phyloP scores from a whole-genome alignment of 1,140 invertebrate species.

The Arion vulgaris region DNA sequence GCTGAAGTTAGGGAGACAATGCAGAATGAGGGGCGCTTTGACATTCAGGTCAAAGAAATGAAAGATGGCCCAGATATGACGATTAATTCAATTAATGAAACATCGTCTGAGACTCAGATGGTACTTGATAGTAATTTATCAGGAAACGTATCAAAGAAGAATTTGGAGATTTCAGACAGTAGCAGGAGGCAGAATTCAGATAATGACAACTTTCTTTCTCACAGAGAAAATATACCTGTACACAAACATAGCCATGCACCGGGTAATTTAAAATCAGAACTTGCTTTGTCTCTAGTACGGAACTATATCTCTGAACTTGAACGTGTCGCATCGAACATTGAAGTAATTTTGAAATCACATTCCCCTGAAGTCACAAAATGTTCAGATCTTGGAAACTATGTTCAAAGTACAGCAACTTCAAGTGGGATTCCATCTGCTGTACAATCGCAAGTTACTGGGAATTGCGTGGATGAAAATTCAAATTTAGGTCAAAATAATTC shows the following conservation, averaged over 20 bases:
- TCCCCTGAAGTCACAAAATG: not conserved
- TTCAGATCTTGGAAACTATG: too few species aligned
- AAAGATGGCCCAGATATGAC: not conserved
- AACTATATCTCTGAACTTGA: conserved; percentile 14
- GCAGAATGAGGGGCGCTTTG: too few species aligned
- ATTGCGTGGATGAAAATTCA: too few species aligned
- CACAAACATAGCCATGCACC: not conserved
- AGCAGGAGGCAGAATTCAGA: too few species aligned
- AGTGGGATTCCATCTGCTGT: too few species aligned
- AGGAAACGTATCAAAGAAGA: not conserved
- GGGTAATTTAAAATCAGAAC: not conserved
- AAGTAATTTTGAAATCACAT: not conserved
- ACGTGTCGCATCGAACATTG: not conserved
- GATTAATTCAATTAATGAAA: not conserved
- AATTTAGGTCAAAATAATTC: too few species aligned
- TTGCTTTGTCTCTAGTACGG: not conserved
- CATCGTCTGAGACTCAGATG: not conserved
- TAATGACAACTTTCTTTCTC: too few species aligned
- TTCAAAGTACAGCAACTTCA: too few species aligned
- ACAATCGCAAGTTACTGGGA: too few species aligned
- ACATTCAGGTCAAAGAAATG: not conserved
- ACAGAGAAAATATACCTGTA: not conserved
- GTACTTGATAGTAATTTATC: not conserved
- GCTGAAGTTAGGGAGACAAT: not conserved
- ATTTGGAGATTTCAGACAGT: too few species aligned